Base-by-base conservation (phyloP, 2,113 vertebrate species). In the Mirza zaza region DNA sequence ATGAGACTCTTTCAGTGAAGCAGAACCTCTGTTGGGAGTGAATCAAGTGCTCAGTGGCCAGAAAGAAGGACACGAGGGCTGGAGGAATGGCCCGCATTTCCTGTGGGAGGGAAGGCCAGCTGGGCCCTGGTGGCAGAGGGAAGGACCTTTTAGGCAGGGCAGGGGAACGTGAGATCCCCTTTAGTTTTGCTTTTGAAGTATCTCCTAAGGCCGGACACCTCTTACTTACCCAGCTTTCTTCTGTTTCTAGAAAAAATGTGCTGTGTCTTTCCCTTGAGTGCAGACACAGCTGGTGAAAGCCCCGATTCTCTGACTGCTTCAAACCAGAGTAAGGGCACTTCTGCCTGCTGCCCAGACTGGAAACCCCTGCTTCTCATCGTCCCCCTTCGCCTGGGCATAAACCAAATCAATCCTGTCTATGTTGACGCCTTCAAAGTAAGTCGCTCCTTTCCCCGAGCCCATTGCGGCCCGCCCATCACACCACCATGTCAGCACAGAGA, bases 321-420 rank as follows among this genome's bases (percentile, higher is more conserved):
- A 0, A 97, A 90, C 97, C 95, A 93, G 59, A 97, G 61, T 87
- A 98, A 77, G 98, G 97, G 76, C 89, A 0, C 86, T 18, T 97
- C 97, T 71, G 98, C 92, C 76, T 81, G 95, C 63, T 96, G 96
- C 93, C 77, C 94, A 21, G 97, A 95, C 95, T 99, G 99, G 99
- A 99, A 98, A 75, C 99, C 99, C 79, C 98, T 99, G 85, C 55
- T 99, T 97, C 98, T 99, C 79, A 99, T 99, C 11, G 99, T 99
- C 95, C 99, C 99, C 96, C 99, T 99, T 2, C 98, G 99, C 27
- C 98, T 99, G 55, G 99, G 99, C 95, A 99, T 99, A 93, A 99
- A 99, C 98, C 99, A 99, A 98, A 99, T 99, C 94, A 99, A 99
- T 82, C 99, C 99, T 4, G 98, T 99, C 52, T 99, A 99, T 95